Evolutionary conservation across 2,888 invertebrate genomes (phyloP), one percentile per base, ranked within the genome.

Genomic region (Homarus gammarus): DNA sequence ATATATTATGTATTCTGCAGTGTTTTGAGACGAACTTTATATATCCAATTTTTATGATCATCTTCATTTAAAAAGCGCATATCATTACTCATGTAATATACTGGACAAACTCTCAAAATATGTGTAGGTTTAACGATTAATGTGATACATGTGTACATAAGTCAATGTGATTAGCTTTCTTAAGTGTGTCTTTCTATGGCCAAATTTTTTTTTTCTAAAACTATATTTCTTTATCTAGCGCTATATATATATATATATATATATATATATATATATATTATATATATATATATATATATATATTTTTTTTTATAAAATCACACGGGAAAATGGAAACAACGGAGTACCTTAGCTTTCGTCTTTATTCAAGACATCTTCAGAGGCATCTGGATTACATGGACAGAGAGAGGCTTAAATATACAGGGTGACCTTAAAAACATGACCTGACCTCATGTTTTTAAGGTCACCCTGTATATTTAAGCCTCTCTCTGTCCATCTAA

Each of bases 81-180:
- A 79, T 86, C 86, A 85, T 85, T 78, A 78, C 27, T 85, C 70
- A 79, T 86, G 79, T 79, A 79, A 64, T 79, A 79, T 79, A 79
- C 75, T 75, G 64, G 49, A 38, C 36, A 49, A 61, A 75, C 38
- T 85, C 77, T 64, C 49, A 85, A 85, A 79, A 79, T 68, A 79
- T 79, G 75, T 86, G 70, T 61, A 79, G 78, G 68, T 72, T 86
- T 79, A 86, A 79, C 79, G 78, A 64, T 79, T 79, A 36, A 86
- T 86, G 86, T 79, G 78, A 79, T 86, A 78, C 18, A 70, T 86
- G 86, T 79, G 70, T 51, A 75, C 40, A 86, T 84, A 84, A 73
- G 36, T 83, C 33, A 51, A 72, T 83, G 83, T 83, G 83, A 83
- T 72, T 51, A 72, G 83, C 72, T 72, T 83, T 51, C 72, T 36